Percentiles rank a stretch among this genome's conserved stretches.
Conservation (phyloP, 2,113 vertebrate genomes). For the Thinocorus orbignyianus region DNA sequence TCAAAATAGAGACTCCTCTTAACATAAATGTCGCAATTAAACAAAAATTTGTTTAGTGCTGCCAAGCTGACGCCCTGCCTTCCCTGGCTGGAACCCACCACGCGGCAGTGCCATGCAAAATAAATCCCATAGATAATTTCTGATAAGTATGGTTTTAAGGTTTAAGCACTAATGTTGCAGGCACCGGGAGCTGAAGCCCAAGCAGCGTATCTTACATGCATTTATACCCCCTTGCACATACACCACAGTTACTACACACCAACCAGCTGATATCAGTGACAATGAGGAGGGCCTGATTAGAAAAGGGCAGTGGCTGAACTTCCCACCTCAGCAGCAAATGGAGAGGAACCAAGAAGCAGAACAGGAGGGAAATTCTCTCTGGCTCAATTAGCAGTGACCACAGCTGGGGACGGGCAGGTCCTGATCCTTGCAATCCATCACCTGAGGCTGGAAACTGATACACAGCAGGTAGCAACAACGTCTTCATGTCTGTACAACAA, state of each 20-base stretch:
- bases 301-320: neutral
- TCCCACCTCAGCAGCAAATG: neutral
- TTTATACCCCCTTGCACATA: neutral
- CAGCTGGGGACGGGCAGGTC: accelerated
- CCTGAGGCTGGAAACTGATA: neutral
- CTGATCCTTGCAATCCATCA: accelerated
- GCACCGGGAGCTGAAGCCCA: neutral
- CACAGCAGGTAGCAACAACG: accelerated
- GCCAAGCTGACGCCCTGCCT: neutral
- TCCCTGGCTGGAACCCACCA: neutral
- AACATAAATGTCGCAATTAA: accelerated
- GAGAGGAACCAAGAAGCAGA: neutral
- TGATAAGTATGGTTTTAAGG: too few relatives aligned
- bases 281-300: accelerated
- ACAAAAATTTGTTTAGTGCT: neutral
- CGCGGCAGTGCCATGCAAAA: neutral
- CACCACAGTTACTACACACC: accelerated
- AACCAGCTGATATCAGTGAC: accelerated
- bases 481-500: neutral
- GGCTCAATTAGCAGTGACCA: neutral
- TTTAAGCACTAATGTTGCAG: accelerated
- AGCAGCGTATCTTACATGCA: accelerated
- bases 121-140: neutral
- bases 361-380: accelerated
- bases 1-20: neutral